Evolutionary conservation across 2,113 vertebrate genomes (phyloP), one percentile per base, ranked within the genome.

Genomic region (Fregata magnificens): DNA sequence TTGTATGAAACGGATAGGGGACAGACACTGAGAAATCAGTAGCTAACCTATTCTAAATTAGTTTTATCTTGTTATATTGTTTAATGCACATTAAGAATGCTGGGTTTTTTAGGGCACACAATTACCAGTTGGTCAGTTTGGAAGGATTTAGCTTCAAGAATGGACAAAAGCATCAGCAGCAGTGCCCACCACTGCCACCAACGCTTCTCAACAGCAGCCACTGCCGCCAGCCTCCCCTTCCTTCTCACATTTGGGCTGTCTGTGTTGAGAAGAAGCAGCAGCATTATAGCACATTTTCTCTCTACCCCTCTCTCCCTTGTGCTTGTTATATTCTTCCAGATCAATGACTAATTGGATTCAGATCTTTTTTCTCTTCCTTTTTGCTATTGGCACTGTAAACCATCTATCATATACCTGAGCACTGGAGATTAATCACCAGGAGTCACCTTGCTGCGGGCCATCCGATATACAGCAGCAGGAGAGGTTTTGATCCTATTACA

Each of bases 381-480:
- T 59, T 65, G 70, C 61, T 52, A 13, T 2, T 31, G 49, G 78
- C 28, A 26, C 49, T 59, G 79, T 32, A 45, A 92, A 29, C 7
- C 66, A 42, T 5, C 66, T 32, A 38, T 80, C 50, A 29, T 1
- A 20, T 5, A 76, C 58, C 79, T 78, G 71, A 63, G 88, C n/a
- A 38, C 36, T 18, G 73, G 12, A 50, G 44, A 49, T 15, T 18
- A 56, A 73, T 10, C 87, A 36, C 56, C 70, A 71, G 84, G 44
- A 85, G 90, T 74, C 92, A 70, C 92, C 90, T 92, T 85, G 88
- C 96, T 70, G 70, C 66, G 77, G 85, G 84, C 65, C 87, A 40
- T 0, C 25, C 5, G 3, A 81, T 74, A 72, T 2, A 5, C 8
- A 83, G 78, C 77, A 82, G 82, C 82, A 77, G 62, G 58, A 81